Evolutionary conservation across 1,140 invertebrate genomes (phyloP).

Genomic region (Sitophilus oryzae): DNA sequence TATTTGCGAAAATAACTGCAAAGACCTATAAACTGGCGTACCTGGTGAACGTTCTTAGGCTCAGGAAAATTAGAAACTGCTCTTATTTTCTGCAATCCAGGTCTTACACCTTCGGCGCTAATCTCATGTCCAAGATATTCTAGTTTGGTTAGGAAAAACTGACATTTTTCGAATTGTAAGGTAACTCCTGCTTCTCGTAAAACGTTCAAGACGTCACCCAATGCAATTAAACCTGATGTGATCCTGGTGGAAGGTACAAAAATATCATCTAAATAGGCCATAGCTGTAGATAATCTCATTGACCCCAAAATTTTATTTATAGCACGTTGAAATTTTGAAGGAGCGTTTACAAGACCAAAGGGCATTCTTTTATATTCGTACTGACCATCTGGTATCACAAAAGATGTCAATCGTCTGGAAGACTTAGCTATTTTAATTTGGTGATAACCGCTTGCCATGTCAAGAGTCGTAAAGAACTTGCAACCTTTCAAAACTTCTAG

Average conservation of each 20-base stretch:
- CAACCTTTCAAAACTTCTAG: constrained; percentile 32
- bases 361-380: constrained; percentile 46
- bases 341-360: constrained; percentile 45
- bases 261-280: constrained; percentile 32
- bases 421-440: constrained; percentile 36
- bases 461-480: constrained; percentile 30
- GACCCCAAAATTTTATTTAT: constrained; percentile 39
- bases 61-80: constrained; percentile 15
- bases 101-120: constrained; percentile 6
- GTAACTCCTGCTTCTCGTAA: constrained; percentile 12
- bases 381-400: constrained; percentile 34
- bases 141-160: constrained; percentile 7
- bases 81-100: constrained; percentile 25
- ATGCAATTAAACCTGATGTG: constrained; percentile 23
- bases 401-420: constrained; percentile 33
- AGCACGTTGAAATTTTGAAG: constrained; percentile 43
- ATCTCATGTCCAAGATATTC: constrained; percentile 11
- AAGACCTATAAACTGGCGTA: constrained; percentile 24
- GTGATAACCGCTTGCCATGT: constrained; percentile 30
- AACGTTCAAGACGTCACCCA: constrained; percentile 23
- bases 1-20: constrained; percentile 26
- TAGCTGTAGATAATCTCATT: constrained; percentile 13
- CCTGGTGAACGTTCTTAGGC: constrained; percentile 30
- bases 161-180: constrained; percentile 19
- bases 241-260: constrained; percentile 26